phyloP scores from a whole-genome alignment of 1,140 invertebrate species.

The Hesperophylax magnus region DNA sequence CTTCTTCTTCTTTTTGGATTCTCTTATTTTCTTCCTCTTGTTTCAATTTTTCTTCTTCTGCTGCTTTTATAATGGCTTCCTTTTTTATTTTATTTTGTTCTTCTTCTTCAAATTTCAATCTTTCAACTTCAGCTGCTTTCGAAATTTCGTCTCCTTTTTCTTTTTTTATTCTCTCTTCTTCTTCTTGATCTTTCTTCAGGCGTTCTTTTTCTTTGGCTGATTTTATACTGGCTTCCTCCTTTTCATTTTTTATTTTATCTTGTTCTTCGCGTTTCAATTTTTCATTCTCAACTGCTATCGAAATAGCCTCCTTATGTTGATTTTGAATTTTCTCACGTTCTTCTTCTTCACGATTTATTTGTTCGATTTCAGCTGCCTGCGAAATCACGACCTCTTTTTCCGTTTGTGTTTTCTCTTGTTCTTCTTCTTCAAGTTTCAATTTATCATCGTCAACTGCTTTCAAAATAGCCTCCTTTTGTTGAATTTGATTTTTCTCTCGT shows the following conservation, averaged over 20 bases:
- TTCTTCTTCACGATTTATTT: conserved; percentile 22
- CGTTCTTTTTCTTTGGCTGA: conserved; percentile 24
- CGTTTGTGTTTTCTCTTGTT: conserved; percentile 34
- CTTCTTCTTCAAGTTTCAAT: conserved; percentile 54
- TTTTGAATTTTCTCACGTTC: conserved; percentile 53
- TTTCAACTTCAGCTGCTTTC: conserved; percentile 37
- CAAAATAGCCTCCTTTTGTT: conserved; percentile 55
- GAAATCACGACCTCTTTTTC: conserved; percentile 30
- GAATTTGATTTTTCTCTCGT: conserved; percentile 49
- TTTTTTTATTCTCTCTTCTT: conserved; percentile 43
- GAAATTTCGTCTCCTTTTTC: conserved; percentile 38
- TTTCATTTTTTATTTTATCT: conserved; percentile 24
- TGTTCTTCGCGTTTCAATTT: conserved; percentile 24
- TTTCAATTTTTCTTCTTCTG: conserved; percentile 60
- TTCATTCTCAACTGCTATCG: conserved; percentile 10
- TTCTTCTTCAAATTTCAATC: conserved; percentile 4
- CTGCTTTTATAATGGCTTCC: conserved; percentile 39
- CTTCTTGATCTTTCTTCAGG: conserved; percentile 55
- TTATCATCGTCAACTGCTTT: conserved; percentile 18
- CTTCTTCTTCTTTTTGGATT: conserved; percentile 57
- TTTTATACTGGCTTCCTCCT: conserved; percentile 39
- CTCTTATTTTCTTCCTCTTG: conserved; percentile 54
- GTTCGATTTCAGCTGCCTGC: conserved; percentile 37
- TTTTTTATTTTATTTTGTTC: conserved; percentile 51
- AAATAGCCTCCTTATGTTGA: conserved; percentile 45